phyloP scores from a whole-genome alignment of 2,113 vertebrate species.

The Xiphophorus couchianus region DNA sequence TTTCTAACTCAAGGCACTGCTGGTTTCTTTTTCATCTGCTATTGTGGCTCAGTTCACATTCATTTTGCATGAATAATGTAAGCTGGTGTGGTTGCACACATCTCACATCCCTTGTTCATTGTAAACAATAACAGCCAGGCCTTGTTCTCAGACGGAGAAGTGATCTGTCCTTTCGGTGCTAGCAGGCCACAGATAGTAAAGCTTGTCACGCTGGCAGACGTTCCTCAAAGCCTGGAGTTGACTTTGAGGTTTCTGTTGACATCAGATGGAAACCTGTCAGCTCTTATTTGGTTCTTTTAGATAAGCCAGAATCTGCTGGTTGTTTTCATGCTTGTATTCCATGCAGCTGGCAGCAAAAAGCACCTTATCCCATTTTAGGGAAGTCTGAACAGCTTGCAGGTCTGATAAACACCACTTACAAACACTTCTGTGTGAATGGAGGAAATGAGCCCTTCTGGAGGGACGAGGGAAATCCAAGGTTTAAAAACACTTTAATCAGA shows the following conservation, averaged over 20 bases:
- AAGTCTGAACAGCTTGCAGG: conserved; percentile 22
- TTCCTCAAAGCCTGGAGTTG: conserved; percentile 5
- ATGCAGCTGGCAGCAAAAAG: neutral
- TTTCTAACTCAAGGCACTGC: neutral
- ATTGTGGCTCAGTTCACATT: conserved; percentile 4
- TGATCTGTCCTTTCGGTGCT: conserved; percentile 26
- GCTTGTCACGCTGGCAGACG: conserved; percentile 13
- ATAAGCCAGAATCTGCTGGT: neutral
- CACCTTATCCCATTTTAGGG: conserved; percentile 1
- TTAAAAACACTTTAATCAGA: neutral
- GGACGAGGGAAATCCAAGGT: conserved; percentile 23
- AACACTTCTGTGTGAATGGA: conserved; percentile 34
- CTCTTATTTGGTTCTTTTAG: neutral
- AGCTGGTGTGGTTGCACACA: conserved; percentile 39
- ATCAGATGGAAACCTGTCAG: neutral
- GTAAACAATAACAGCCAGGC: conserved; percentile 69
- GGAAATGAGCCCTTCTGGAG: conserved; percentile 29
- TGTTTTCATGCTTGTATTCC: neutral
- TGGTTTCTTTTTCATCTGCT: conserved; percentile 8
- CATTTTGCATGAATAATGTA: conserved; percentile 56
- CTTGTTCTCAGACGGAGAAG: conserved; percentile 60
- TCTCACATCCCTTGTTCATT: conserved; percentile 66
- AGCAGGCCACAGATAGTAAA: conserved; percentile 37
- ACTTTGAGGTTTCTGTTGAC: neutral
- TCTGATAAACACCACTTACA: conserved; percentile 27